Conservation (phyloP, 2,113 vertebrate species). For the Oreocharis arfaki region DNA sequence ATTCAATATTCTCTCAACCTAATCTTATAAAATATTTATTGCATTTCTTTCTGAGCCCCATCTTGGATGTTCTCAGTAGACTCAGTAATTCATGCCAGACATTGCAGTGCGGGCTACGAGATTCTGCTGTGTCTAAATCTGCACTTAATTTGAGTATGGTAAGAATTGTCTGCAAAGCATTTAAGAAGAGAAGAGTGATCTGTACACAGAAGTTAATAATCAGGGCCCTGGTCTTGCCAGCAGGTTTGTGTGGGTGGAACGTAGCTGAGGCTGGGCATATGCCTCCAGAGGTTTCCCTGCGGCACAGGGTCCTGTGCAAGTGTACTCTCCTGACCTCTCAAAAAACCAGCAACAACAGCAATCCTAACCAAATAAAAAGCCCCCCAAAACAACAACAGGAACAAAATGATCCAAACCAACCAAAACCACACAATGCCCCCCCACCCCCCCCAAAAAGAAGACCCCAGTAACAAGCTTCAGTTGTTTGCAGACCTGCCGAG, state of each 20-base stretch:
- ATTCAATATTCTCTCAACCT: background rate
- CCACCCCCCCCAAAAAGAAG: background rate
- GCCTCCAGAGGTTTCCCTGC: background rate
- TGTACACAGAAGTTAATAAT: background rate
- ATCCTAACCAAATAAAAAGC: too few relatives aligned
- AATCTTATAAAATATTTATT: background rate
- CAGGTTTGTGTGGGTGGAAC: background rate
- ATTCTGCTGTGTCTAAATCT: background rate
- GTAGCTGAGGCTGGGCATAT: background rate
- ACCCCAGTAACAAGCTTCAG: background rate
- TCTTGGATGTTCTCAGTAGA: background rate
- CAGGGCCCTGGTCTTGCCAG: background rate
- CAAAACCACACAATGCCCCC: background rate
- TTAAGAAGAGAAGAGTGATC: background rate
- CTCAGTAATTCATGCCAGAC: background rate
- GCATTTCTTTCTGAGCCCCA: background rate
- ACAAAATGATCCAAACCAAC: fast-evolving
- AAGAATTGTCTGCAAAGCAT: background rate
- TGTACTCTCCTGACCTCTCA: background rate
- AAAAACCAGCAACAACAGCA: background rate
- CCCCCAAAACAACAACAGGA: background rate
- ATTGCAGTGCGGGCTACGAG: background rate
- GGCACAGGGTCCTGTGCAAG: background rate
- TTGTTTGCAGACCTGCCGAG: background rate
- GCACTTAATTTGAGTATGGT: background rate